These are phyloP conservation scores for Ciconia stormi DNA, from an alignment of 2,113 vertebrate genomes.

Conservation along the genomic window DNA sequence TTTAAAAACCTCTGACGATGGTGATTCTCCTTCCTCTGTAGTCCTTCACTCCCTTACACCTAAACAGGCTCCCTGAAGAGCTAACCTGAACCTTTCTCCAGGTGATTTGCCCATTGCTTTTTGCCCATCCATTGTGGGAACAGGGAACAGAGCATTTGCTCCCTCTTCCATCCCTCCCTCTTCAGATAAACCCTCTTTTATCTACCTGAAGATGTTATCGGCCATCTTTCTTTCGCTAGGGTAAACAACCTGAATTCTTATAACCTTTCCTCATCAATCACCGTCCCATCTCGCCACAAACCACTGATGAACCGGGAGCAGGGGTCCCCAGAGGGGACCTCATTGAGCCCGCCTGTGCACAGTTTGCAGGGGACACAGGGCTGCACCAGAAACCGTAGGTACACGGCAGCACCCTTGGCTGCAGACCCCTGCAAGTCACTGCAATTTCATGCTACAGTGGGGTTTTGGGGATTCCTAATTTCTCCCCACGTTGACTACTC, in stretches of 20 bases:
- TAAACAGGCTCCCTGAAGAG: not conserved
- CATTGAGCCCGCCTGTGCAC: not conserved
- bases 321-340: not conserved
- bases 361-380: not conserved
- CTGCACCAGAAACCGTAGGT: not conserved
- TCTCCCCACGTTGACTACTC: accelerated
- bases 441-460: not conserved
- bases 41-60: not conserved
- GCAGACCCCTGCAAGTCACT: not conserved
- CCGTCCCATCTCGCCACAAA: not conserved
- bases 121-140: not conserved
- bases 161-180: not conserved
- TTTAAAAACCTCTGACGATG: not conserved
- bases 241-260: not conserved
- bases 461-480: not conserved
- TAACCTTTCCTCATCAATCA: not conserved
- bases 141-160: not conserved
- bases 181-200: not conserved
- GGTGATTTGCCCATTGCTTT: not conserved
- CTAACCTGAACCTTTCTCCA: not conserved
- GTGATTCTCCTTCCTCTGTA: not conserved
- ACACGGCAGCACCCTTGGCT: not conserved
- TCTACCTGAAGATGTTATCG: not conserved
- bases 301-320: not conserved
- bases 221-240: not conserved